Conservation (phyloP, 2,113 vertebrate species). For the Mormyrus iriodes region DNA sequence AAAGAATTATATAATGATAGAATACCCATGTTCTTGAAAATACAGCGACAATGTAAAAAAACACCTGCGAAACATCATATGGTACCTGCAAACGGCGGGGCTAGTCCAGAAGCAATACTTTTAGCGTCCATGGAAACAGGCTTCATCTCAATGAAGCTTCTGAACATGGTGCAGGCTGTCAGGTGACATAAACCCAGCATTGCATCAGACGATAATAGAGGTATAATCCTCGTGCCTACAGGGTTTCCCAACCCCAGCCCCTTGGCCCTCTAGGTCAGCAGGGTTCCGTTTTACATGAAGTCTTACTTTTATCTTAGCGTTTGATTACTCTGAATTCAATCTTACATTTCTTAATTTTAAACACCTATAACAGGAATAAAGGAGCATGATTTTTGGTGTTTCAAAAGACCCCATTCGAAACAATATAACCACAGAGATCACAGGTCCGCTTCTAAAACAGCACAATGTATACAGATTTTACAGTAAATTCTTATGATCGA, state of each 20-base stretch:
- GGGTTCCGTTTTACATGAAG: background rate
- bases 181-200: background rate
- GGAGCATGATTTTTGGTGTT: background rate
- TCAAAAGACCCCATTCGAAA: background rate
- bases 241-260: background rate
- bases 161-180: slow-evolving; percentile 67
- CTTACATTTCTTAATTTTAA: background rate
- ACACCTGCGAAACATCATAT: background rate
- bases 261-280: background rate
- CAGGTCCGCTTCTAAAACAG: background rate
- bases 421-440: background rate
- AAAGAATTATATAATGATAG: background rate
- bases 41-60: background rate
- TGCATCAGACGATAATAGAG: background rate
- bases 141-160: slow-evolving; percentile 60
- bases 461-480: background rate
- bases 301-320: background rate
- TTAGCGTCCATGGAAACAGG: slow-evolving; percentile 60
- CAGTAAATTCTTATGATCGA: no score
- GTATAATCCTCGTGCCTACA: background rate
- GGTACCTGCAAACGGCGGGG: slow-evolving; percentile 64
- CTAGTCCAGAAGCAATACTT: slow-evolving; percentile 64
- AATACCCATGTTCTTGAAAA: background rate
- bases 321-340: background rate
- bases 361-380: background rate